A percentile compares a stretch with the other conserved stretches of the same genome.
Evolutionary conservation across 2,113 vertebrate species (phyloP).

Genomic region (Vimba vimba): DNA sequence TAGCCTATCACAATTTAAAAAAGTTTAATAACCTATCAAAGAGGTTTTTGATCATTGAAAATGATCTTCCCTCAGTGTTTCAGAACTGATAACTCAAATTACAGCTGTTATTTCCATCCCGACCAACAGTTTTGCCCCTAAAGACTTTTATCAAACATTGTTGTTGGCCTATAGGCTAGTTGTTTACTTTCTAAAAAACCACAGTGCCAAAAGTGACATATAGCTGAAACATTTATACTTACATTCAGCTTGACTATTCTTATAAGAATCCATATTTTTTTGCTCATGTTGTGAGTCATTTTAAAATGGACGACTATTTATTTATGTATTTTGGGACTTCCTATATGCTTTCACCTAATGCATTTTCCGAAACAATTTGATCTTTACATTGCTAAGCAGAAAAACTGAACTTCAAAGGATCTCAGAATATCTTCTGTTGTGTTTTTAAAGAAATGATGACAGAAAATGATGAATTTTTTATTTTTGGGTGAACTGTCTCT

Average conservation of each 20-base stretch:
- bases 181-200: background rate
- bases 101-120: too few relatives aligned
- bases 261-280: background rate
- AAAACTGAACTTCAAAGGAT: background rate
- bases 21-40: too few relatives aligned
- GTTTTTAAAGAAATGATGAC: background rate
- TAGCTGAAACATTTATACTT: background rate
- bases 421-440: background rate
- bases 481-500: background rate
- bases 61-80: too few relatives aligned
- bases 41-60: too few relatives aligned
- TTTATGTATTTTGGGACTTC: background rate
- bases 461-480: too few relatives aligned
- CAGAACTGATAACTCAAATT: too few relatives aligned
- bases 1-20: background rate
- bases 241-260: background rate
- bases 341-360: background rate
- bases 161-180: background rate
- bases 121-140: too few relatives aligned
- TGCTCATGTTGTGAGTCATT: background rate
- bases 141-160: background rate
- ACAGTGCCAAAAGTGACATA: background rate
- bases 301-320: background rate
- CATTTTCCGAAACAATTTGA: background rate
- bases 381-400: background rate